Evolutionary conservation across 2,113 vertebrate genomes (phyloP), one percentile per base, ranked within the genome.

Genomic region (Micromys minutus): DNA sequence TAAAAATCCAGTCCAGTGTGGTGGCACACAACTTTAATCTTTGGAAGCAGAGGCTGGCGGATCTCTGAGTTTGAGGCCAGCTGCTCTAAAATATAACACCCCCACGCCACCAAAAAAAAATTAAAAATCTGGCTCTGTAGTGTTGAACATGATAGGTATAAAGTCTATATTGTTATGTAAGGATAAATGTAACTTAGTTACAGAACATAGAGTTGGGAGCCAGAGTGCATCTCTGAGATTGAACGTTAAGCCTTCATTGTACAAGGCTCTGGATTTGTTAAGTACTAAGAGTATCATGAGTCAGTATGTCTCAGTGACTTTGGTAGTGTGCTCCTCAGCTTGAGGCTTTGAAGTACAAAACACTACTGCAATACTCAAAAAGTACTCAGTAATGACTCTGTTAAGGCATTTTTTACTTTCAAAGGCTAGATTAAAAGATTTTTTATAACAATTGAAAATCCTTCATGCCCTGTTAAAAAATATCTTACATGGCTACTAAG

Each of bases 371-470:
- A 4, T 52, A 39, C 45, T 52, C 4, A 80, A n/a, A 71, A 15
- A 63, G 80, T 77, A 81, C 36, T 94, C 92, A 59, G 11, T 72
- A 42, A 29, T 39, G 26, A 52, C 91, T 79, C 24, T 87, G 17
- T 57, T 94, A 80, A 57, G 57, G 63, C 7, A 42, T 86, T 36
- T 89, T 87, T 12, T 65, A 83, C 87, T 93, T 96, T 95, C 39
- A 90, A 57, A 59, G 47, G 26, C 94, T 94, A 94, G 72, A 31
- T 87, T 90, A 91, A 86, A 69, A 34, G 45, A 3, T 22, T 79
- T 57, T 55, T 26, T 12, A 81, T 45, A 67, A 88, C 9, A 6
- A 15, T 24, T 81, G 83, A 87, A 69, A 69, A 31, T 50, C 95
- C 7, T 92, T 47, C 22, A 50, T 84, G 13, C 16, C 36, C 34